A percentile compares a stretch with the other conserved stretches of the same genome.
These are phyloP conservation scores for Lithophane semibrunnea DNA, from an alignment of 2,888 invertebrate species.

Conservation along the genomic window DNA sequence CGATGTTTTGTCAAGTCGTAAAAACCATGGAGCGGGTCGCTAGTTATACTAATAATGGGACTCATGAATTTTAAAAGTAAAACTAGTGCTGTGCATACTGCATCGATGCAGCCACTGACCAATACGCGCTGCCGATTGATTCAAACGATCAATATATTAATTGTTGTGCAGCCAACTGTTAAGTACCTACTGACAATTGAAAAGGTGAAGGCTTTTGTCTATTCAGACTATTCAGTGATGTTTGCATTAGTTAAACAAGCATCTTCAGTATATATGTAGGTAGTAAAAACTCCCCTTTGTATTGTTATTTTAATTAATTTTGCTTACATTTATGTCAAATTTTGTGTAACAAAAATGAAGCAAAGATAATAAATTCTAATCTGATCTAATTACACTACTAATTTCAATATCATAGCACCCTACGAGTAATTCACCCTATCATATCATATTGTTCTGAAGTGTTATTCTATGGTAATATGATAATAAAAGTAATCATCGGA, in stretches of 20 bases:
- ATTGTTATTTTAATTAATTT: background rate
- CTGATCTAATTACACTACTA: background rate
- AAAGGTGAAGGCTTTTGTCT: slow-evolving; percentile 29
- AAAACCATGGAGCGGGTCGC: too few species aligned
- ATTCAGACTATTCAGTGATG: slow-evolving; percentile 8
- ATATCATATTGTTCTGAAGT: slow-evolving; percentile 14
- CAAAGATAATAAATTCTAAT: slow-evolving; percentile 3
- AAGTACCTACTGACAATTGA: slow-evolving; percentile 26
- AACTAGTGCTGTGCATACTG: background rate
- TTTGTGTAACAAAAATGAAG: background rate
- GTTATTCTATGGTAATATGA: slow-evolving; percentile 8
- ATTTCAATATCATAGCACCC: slow-evolving; percentile 1
- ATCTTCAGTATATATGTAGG: background rate
- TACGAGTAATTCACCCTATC: background rate
- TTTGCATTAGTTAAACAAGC: background rate
- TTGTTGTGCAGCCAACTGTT: slow-evolving; percentile 21
- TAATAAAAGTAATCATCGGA: slow-evolving; percentile 22
- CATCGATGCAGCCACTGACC: slow-evolving; percentile 16
- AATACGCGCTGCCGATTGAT: slow-evolving; percentile 43
- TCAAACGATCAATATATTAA: slow-evolving; percentile 55
- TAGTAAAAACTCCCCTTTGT: background rate
- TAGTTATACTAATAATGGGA: too few species aligned
- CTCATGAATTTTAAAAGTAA: background rate
- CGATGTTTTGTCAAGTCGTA: too few species aligned
- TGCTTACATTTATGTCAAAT: background rate